Base-by-base conservation (phyloP, 2,113 vertebrate species). In the Pungitius pungitius region DNA sequence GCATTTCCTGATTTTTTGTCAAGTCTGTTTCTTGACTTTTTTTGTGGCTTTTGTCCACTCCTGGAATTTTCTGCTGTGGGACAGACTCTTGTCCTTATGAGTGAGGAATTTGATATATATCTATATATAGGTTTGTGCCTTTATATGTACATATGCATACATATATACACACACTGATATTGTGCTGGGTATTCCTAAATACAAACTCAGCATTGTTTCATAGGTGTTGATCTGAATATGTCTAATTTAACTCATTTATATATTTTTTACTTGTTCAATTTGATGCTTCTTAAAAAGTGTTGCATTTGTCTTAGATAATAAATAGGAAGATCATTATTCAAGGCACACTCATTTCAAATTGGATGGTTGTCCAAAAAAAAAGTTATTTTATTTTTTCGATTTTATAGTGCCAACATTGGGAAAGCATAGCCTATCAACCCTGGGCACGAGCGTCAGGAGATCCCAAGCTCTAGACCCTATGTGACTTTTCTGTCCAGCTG, bases 341-440 rank as follows among this genome's bases (percentile, higher is more conserved):
- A 99, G 97, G 97, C 97, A 99, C 97, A 96, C 96, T 96, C 96
- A 95, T 92, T 77, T 97, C 96, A 95, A 95, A 96, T 96, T 94
- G 94, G 95, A 96, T 93, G 95, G 96, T 95, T 96, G 96, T 94
- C 96, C 94, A 95, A 94, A 87, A 95, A 95, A 95, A 95, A 95
- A 94, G 95, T 93, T 66, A 35, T 13, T 17, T 37, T 9, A 22
- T 8, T 10, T 22, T 43, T 70, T 59, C 0, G 10, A 42, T 66
- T 93, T 97, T 98, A 97, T 95, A 96, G 96, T 98, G 96, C 95
- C 96, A 94, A 92, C 93, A 94, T 95, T 95, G 94, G 94, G 93
- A 96, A 96, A 95, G 95, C 95, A 95, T 95, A 84, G 94, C 95
- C 95, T 95, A 94, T 93, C 95, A 94, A 95, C 90, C 92, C 94